Conservation (phyloP, 2,888 invertebrate genomes). For the Lycia hirtaria region DNA sequence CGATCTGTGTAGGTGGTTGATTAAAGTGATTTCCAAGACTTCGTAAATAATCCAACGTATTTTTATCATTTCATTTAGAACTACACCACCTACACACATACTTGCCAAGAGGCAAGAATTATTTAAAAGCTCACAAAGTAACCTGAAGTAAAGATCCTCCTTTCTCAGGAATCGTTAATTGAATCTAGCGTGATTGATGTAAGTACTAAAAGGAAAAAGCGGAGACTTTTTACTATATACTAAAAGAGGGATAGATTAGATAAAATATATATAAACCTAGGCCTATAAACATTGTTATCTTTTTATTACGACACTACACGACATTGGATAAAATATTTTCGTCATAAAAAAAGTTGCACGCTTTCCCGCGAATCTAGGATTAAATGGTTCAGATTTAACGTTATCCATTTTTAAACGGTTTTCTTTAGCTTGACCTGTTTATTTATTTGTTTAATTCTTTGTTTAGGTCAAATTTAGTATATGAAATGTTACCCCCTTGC, state of each 20-base stretch:
- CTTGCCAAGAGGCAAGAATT: background rate
- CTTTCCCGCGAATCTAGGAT: conserved; percentile 41
- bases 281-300: conserved; percentile 15
- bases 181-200: conserved; percentile 5
- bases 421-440: too few species aligned
- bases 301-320: conserved; percentile 21
- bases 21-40: too few species aligned
- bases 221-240: background rate
- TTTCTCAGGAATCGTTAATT: conserved; percentile 2
- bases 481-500: too few species aligned
- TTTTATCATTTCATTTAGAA: background rate
- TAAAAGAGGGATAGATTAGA: conserved; percentile 6
- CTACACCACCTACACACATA: background rate
- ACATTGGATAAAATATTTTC: conserved; percentile 42
- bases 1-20: too few species aligned
- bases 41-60: background rate
- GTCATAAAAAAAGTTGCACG: conserved; percentile 41
- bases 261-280: background rate
- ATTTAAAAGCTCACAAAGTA: background rate
- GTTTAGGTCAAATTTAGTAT: too few species aligned
- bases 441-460: too few species aligned
- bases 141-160: background rate
- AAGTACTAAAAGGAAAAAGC: background rate
- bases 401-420: conserved; percentile 35
- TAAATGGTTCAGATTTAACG: conserved; percentile 41